A percentile compares a stretch with the other conserved stretches of the same genome.
Conservation (phyloP, 2,888 invertebrate species). For the Lasius platythorax region DNA sequence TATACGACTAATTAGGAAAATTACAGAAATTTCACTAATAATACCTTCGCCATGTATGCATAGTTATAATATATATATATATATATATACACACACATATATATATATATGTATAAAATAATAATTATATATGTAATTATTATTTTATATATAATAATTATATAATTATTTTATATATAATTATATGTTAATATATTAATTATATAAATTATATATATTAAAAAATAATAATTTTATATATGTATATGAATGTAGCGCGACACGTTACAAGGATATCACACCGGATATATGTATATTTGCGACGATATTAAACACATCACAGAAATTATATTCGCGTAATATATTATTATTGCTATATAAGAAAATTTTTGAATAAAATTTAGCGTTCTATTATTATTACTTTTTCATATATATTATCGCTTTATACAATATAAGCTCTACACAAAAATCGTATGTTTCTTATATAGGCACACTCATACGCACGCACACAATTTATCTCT, state of each 20-base stretch:
- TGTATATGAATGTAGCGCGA: constrained; percentile 1
- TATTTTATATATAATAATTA: too few relatives aligned
- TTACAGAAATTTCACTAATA: constrained; percentile 62
- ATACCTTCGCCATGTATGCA: constrained; percentile 33
- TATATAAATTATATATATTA: constrained; percentile 12
- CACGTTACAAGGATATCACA: constrained; percentile 17
- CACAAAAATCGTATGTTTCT: constrained; percentile 53
- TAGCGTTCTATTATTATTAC: constrained; percentile 14
- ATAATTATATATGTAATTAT: too few relatives aligned
- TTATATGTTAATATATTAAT: background rate
- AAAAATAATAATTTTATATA: constrained; percentile 24
- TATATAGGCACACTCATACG: constrained; percentile 59
- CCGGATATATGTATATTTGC: constrained; percentile 36
- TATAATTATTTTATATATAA: background rate
- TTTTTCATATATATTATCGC: constrained; percentile 48
- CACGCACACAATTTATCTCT: constrained; percentile 48
- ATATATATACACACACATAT: background rate
- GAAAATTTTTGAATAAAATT: constrained; percentile 36
- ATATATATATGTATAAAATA: background rate
- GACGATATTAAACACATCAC: constrained; percentile 59
- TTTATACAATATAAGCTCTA: constrained; percentile 64
- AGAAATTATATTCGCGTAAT: constrained; percentile 59
- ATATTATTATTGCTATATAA: constrained; percentile 54
- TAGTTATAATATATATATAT: background rate
- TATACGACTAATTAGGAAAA: constrained; percentile 61